Evolutionary conservation across 1,140 invertebrate genomes (phyloP).

Genomic region (Lepidurus apus): DNA sequence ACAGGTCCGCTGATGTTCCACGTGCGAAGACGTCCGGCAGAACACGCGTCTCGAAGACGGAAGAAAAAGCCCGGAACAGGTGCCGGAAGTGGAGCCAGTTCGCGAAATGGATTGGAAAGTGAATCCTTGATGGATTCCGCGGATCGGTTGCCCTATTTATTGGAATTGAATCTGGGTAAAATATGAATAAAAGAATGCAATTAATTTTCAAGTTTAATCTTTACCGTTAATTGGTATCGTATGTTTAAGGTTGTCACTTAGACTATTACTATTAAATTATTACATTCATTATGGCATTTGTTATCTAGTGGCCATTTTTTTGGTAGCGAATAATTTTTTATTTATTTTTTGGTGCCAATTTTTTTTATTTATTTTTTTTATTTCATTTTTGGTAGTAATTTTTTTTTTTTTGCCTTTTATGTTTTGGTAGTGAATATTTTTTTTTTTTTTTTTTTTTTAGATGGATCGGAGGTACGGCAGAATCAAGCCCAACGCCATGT

Average conservation of each 20-base stretch:
- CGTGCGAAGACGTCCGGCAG: slow-evolving; percentile 77
- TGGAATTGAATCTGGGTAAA: slow-evolving; percentile 55
- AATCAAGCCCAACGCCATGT: slow-evolving; percentile 51
- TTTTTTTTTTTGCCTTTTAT: slow-evolving; percentile 25
- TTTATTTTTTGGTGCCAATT: not conserved
- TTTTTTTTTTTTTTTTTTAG: slow-evolving; percentile 40
- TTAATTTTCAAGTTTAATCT: too few species aligned
- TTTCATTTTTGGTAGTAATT: not conserved
- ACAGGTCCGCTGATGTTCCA: slow-evolving; percentile 92
- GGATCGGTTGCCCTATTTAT: slow-evolving; percentile 48
- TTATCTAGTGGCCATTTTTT: slow-evolving; percentile 56
- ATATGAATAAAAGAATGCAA: too few species aligned
- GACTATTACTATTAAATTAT: too few species aligned
- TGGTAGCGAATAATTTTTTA: slow-evolving; percentile 41
- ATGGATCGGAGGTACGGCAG: slow-evolving; percentile 58
- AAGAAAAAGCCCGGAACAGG: slow-evolving; percentile 71
- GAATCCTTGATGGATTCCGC: slow-evolving; percentile 33
- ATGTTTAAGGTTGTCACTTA: too few species aligned
- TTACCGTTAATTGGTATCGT: too few species aligned
- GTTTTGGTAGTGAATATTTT: not conserved
- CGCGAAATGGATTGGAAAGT: slow-evolving; percentile 45
- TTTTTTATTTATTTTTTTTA: not conserved
- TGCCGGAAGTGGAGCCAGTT: slow-evolving; percentile 57
- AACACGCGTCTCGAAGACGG: slow-evolving; percentile 77
- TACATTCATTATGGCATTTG: too few species aligned